phyloP scores from a whole-genome alignment of 2,797 vertebrate species.

The Lagorchestes hirsutus region DNA sequence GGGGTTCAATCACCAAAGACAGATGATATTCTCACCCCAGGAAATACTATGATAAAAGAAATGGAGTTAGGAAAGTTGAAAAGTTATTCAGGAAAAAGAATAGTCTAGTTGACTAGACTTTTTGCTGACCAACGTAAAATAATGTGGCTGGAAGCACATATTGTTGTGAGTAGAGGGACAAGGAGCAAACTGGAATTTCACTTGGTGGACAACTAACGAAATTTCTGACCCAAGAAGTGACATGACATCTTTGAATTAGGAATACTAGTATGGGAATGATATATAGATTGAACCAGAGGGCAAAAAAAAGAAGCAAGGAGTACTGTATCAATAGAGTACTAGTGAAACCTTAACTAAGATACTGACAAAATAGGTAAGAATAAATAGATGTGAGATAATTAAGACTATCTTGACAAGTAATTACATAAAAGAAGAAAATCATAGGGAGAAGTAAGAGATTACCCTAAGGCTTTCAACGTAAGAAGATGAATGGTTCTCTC shows the following conservation, averaged over 20 bases:
- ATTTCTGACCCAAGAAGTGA: not conserved
- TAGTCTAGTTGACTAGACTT: not conserved
- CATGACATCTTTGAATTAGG: not conserved
- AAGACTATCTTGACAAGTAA: no score
- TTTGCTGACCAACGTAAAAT: not conserved
- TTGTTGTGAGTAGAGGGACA: not conserved
- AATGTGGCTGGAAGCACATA: not conserved
- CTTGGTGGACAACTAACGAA: not conserved
- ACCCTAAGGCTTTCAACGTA: no score
- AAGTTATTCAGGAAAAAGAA: not conserved
- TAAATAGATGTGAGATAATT: no score
- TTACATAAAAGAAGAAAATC: no score
- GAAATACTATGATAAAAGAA: not conserved
- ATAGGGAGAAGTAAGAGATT: no score
- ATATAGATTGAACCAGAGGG: not conserved
- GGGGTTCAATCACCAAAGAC: not conserved
- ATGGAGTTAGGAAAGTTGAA: not conserved
- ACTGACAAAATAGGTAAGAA: no score
- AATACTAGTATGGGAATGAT: not conserved
- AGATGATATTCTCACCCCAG: not conserved
- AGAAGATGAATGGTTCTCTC: no score
- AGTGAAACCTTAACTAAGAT: no score
- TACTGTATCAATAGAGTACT: no score
- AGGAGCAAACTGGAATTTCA: not conserved
- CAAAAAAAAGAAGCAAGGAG: not conserved